Evolutionary conservation across 1,140 invertebrate species (phyloP), one percentile per base, ranked within the genome.

Genomic region (Drosophila albomicans): DNA sequence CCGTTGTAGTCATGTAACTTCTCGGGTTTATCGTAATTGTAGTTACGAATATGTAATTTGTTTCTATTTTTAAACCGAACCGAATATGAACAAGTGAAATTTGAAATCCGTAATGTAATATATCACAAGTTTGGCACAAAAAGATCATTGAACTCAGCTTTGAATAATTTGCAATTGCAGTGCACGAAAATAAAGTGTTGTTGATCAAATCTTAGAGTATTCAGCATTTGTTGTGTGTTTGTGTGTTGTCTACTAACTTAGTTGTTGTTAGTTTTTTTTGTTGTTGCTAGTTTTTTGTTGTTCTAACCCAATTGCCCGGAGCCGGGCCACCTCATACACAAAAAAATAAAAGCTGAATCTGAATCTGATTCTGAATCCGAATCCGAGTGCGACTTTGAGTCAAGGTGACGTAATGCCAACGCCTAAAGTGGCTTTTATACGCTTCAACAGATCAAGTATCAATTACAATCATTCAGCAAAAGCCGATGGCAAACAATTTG

Each of bases 361-460:
- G 43, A 70, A 30, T 43, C 66, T 38, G 15, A 70, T 5, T 54
- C 54, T 43, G 70, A 58, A 43, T 49, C 70, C 52, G 70, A 65
- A 58, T 20, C 64, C 20, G 54, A 67, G 10, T 30, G 75, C 65
- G 75, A 62, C 66, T 75, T 75, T 78, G 79, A 79, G 64, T 82
- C 82, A 88, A 88, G 82, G 82, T 87, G 82, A 87, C 82, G 82
- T 88, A 87, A 87, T 87, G 73, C 62, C 84, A 82, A 87, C 77
- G 82, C 84, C 82, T 87, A 87, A 87, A 87, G 84, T 87, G 82
- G 79, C 82, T 57, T 87, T 87, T 87, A 88, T 87, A 77, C 84
- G 82, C 82, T 87, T 72, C 84, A 79, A 75, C 84, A 88, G 79
- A 87, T 88, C 82, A 88, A 88, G 82, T 87, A 87, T 87, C 79